These are phyloP conservation scores for Macrophya annulata DNA, from an alignment of 2,888 invertebrate genomes.

Conservation along the genomic window DNA sequence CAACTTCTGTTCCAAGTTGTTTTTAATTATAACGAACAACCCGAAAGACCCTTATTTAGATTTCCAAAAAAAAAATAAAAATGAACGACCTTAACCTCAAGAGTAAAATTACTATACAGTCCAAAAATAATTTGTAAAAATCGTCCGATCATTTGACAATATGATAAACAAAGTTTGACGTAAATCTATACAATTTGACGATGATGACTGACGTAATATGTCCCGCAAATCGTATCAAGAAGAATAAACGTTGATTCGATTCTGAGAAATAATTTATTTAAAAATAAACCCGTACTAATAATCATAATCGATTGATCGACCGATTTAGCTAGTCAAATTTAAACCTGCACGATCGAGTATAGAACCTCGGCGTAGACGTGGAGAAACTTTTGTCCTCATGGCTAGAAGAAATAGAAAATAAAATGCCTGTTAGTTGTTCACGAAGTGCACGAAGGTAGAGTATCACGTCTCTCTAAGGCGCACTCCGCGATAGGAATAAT, in stretches of 20 bases:
- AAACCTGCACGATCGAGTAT: background rate
- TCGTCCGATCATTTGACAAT: background rate
- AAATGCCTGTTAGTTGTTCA: background rate
- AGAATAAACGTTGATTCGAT: background rate
- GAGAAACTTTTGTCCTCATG: background rate
- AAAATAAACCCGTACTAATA: conserved; percentile 6
- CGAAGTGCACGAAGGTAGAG: conserved; percentile 14
- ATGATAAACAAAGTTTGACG: background rate
- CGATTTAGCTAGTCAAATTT: conserved; percentile 28
- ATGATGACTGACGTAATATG: background rate
- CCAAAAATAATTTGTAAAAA: background rate
- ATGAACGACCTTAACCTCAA: background rate
- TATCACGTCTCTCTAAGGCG: conserved; percentile 54
- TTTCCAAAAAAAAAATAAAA: no score
- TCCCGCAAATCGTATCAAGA: background rate
- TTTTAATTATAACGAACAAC: background rate
- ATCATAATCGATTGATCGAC: background rate
- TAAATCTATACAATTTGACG: background rate
- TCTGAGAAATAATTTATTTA: background rate
- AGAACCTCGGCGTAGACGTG: background rate
- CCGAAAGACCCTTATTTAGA: background rate
- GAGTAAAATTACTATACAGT: background rate
- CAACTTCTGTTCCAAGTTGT: background rate
- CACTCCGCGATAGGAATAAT: conserved; percentile 71
- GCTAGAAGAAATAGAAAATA: background rate